These are phyloP conservation scores for Ctenodactylus gundi DNA, from an alignment of 2,113 vertebrate genomes.

Conservation along the genomic window DNA sequence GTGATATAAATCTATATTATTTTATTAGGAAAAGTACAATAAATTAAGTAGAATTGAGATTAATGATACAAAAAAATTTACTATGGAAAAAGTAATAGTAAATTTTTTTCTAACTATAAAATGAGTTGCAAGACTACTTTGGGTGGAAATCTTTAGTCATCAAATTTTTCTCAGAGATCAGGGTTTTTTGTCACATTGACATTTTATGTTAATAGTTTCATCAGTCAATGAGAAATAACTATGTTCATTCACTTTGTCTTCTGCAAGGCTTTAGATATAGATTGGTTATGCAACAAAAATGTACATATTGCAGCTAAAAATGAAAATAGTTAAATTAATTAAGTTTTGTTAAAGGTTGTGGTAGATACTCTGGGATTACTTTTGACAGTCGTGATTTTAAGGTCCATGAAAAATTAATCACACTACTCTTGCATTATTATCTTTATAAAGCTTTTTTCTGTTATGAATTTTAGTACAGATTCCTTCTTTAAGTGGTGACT, in stretches of 20 bases:
- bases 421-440: not conserved
- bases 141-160: not conserved
- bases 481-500: not conserved
- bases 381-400: not conserved
- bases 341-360: not conserved
- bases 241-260: not conserved
- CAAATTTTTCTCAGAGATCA: not conserved
- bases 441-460: not conserved
- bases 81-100: not conserved
- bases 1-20: not conserved
- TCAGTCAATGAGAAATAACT: not conserved
- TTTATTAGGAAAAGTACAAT: not conserved
- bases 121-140: not conserved
- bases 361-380: not conserved
- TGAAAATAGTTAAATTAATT: not conserved
- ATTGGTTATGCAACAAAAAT: not conserved
- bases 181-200: not conserved
- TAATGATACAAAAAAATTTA: not conserved
- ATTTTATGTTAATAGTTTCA: not conserved
- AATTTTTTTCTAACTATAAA: not conserved
- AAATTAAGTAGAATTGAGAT: not conserved
- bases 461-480: not conserved
- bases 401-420: not conserved
- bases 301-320: not conserved
- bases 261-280: not conserved